Base-by-base conservation (phyloP, 2,113 vertebrate species). In the Microcebus lehilahytsara region DNA sequence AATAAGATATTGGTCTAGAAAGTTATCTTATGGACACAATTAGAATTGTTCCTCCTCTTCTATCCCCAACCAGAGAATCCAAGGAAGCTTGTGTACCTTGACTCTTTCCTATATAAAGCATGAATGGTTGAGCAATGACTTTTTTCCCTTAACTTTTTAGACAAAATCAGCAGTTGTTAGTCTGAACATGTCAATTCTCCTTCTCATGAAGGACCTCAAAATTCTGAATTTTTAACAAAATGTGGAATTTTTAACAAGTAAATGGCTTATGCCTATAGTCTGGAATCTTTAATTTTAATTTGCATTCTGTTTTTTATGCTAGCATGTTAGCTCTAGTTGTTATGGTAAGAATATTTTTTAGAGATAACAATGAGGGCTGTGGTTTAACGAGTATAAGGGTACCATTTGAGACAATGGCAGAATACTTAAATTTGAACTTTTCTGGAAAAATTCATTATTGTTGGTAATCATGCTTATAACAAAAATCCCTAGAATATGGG, bases 211-310 rank as follows among this genome's bases (percentile, higher is more conserved):
- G 84, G 32, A 77, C 58, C 66, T 93, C 69, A 42, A 32, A 13
- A 93, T 89, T 88, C n/a, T 85, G 74, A 75, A 64, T 58, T 37
- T 85, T 49, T 49, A 49, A 49, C 49, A 49, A 49, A 49, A 49
- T 49, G 58, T 69, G 27, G 56, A 85, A 6, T 87, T 93, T 93
- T 95, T 56, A 78, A 93, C 56, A 93, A 96, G 64, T 84, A 71
- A 91, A 93, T 19, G 8, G 9, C 53, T 58, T 72, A 4, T 84
- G 27, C 16, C 42, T 46, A 58, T 91, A 91, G 89, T 91, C 53
- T 93, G 71, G 20, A 25, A 81, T 71, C 77, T 96, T 74, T 90
- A 37, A 37, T 94, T 96, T 96, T 85, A 93, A 96, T 91, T 71
- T 85, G 37, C 37, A 34, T 79, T 93, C 80, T 96, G 30, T 89